These are phyloP conservation scores for Lateolabrax maculatus DNA, from an alignment of 2,797 vertebrate genomes.

Conservation along the genomic window DNA sequence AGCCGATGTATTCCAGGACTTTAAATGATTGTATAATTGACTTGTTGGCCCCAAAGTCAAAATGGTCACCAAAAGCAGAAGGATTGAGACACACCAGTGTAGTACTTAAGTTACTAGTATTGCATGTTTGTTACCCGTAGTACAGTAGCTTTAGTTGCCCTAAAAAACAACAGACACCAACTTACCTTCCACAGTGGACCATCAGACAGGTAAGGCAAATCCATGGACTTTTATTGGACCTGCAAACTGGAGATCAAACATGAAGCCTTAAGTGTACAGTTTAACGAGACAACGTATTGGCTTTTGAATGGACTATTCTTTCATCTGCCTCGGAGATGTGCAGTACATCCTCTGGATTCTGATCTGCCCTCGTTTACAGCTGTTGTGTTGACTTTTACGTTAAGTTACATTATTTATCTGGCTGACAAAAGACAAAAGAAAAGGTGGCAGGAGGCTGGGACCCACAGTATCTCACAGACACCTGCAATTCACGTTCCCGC, in stretches of 20 bases:
- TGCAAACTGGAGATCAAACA: slow-evolving; percentile 89
- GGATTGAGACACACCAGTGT: background rate
- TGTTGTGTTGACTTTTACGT: background rate
- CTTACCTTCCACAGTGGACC: slow-evolving; percentile 98
- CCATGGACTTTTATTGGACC: slow-evolving; percentile 99
- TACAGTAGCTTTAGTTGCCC: background rate
- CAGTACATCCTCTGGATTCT: background rate
- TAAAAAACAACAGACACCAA: slow-evolving; percentile 27
- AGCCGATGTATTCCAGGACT: background rate
- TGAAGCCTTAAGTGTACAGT: background rate
- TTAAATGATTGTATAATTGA: background rate
- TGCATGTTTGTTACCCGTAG: background rate
- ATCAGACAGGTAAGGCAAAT: slow-evolving; percentile 97
- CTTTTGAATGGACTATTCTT: background rate
- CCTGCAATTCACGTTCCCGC: background rate
- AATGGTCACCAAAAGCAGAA: background rate
- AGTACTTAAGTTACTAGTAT: background rate
- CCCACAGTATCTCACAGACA: background rate
- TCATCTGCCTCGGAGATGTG: no score
- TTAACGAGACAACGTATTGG: background rate
- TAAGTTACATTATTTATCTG: background rate
- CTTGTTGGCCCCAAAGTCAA: background rate
- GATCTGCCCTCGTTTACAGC: slow-evolving; percentile 8
- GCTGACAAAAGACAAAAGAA: background rate
- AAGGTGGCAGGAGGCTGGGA: background rate